Conservation (phyloP, 2,113 vertebrate genomes). For the Pyrgilauda ruficollis region DNA sequence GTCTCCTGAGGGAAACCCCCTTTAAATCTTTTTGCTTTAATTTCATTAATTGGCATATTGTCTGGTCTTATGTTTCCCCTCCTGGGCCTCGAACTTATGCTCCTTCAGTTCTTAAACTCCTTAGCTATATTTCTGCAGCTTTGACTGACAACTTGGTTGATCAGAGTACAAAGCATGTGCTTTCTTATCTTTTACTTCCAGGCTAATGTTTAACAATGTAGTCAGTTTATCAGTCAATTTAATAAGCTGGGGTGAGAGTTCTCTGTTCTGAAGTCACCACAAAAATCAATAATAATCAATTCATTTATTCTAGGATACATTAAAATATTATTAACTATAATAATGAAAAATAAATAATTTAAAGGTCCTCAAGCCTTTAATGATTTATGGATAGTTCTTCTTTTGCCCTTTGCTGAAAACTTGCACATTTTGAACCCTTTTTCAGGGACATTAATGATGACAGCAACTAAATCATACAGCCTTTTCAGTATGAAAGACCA, state of each 20-base stretch:
- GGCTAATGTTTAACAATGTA: constrained; percentile 70
- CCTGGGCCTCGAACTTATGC: constrained; percentile 69
- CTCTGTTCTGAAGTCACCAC: constrained; percentile 49
- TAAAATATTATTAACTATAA: constrained; percentile 58
- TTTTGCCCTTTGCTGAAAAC: constrained; percentile 9
- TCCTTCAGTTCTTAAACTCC: constrained; percentile 61
- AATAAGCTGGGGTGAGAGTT: constrained; percentile 44
- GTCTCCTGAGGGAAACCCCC: constrained; percentile 66
- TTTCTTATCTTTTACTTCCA: constrained; percentile 74
- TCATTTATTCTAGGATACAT: constrained; percentile 57
- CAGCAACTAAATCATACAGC: constrained; percentile 1
- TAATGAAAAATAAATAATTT: constrained; percentile 61
- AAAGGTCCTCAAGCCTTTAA: background rate
- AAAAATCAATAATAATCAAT: constrained; percentile 59
- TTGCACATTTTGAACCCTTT: background rate
- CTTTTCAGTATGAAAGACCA: background rate
- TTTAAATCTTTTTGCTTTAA: constrained; percentile 72
- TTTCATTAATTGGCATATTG: constrained; percentile 77
- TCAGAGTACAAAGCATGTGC: constrained; percentile 65
- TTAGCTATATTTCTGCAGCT: constrained; percentile 56
- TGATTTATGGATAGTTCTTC: constrained; percentile 22
- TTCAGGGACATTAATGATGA: background rate
- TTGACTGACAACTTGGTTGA: constrained; percentile 71
- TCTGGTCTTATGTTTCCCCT: constrained; percentile 67
- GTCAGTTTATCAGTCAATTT: constrained; percentile 66